Evolutionary conservation across 2,797 vertebrate genomes (phyloP), one percentile per base, ranked within the genome.

Genomic region (Thripadectes ignobilis): DNA sequence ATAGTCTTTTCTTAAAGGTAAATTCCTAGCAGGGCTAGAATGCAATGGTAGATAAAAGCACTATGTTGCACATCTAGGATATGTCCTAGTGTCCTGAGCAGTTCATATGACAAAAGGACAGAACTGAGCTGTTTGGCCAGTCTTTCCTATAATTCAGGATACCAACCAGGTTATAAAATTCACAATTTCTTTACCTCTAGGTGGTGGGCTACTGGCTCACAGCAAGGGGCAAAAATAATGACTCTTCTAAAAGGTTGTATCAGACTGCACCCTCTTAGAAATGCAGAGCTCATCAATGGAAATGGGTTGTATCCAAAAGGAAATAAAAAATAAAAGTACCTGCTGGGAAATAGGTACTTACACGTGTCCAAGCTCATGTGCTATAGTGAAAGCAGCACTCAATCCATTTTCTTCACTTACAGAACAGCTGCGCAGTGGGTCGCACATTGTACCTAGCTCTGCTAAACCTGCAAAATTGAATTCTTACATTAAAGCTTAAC

Each of bases 361-460:
- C 99, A 99, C 99, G 54, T 99, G 99, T 77, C 99, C 99, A 89
- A 99, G 98, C 94, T 99, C 99, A 91, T 99, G 99, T 36, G 99
- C 99, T 82, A 99, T 99, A 95, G 99, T 99, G 96, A 99, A 99
- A 94, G 99, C 99, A 49, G 99, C 98, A 83, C 99, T 99, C 92
- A 99, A 98, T 94, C 99, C 99, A 63, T 99, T 99, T 97, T 99
- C 99, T 96, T 99, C 99, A 16, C 99, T 99, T 97, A 99, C 98
- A 93, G 99, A 99, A 97, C 99, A 99, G 97, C 99, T 99, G 87
- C 99, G 98, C 69, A 98, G 97, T 16, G 98, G 98, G 92, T 99
- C 99, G 19, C 99, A 99, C 98, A 99, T 98, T 75, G 99, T 99
- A 71, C 99, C 99, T 89, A 99, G 97, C 96, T 99, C 99, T 12